These are phyloP conservation scores for Crambe crambe DNA, from an alignment of 37 sponge, comb jelly and placozoan species.

Conservation along the genomic window DNA sequence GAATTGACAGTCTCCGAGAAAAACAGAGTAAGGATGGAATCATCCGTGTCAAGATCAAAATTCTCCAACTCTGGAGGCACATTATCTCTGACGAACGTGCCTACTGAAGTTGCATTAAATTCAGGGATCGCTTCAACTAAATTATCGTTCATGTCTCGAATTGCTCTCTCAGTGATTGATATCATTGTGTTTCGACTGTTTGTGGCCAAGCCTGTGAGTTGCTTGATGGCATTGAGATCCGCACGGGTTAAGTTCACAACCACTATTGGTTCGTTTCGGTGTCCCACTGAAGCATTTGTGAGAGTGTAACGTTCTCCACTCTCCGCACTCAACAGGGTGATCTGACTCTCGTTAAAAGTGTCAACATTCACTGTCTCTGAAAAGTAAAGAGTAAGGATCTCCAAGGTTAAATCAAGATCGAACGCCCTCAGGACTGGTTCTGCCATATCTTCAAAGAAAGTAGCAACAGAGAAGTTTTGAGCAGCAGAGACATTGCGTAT, in stretches of 20 bases:
- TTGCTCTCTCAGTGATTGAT: constrained; percentile 51
- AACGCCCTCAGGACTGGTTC: constrained; percentile 59
- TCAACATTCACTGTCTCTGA: constrained; percentile 81
- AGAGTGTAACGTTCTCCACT: constrained; percentile 52
- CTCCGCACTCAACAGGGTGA: constrained; percentile 50
- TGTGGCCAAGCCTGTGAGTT: constrained; percentile 65
- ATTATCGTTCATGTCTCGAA: constrained; percentile 88
- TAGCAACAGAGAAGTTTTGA: constrained; percentile 29
- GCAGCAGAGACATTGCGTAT: constrained; percentile 9
- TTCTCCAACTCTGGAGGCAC: constrained; percentile 60
- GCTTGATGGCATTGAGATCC: constrained; percentile 84
- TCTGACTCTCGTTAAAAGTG: constrained; percentile 70
- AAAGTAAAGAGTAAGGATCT: constrained; percentile 74
- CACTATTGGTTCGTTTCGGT: constrained; percentile 79
- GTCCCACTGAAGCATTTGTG: constrained; percentile 47
- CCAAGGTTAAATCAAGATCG: constrained; percentile 80
- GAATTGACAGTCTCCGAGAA: constrained; percentile 94
- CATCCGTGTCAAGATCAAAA: constrained; percentile 82
- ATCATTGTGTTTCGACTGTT: constrained; percentile 48
- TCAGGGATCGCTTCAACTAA: constrained; percentile 26
- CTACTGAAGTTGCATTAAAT: constrained; percentile 29
- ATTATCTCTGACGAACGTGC: constrained; percentile 50
- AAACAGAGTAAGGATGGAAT: constrained; percentile 62
- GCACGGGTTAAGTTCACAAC: constrained; percentile 54
- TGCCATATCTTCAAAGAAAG: constrained; percentile 48